Percentiles rank a stretch among this genome's conserved stretches.
These are phyloP conservation scores for Sylvia atricapilla DNA, from an alignment of 2,113 vertebrate genomes.

Conservation along the genomic window DNA sequence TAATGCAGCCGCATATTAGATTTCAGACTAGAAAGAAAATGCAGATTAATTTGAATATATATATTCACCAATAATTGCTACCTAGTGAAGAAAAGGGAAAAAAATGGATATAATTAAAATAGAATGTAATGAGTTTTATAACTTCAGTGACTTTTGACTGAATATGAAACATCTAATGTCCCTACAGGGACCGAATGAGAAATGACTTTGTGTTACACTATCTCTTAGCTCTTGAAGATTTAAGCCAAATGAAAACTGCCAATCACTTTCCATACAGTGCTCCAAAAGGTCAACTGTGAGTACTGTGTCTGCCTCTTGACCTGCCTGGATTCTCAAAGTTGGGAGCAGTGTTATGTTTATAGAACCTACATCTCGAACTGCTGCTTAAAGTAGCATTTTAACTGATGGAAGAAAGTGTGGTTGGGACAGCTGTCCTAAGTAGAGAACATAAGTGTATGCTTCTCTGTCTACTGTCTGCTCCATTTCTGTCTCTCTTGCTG, in stretches of 20 bases:
- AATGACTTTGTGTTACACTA: not conserved
- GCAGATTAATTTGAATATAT: constrained; percentile 38
- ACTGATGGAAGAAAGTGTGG: not conserved
- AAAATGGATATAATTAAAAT: constrained; percentile 38
- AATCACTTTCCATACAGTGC: not conserved
- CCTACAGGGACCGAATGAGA: constrained; percentile 6
- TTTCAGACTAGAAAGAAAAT: constrained; percentile 52
- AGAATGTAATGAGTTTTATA: constrained; percentile 47
- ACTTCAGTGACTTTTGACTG: constrained; percentile 50
- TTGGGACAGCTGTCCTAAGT: not conserved
- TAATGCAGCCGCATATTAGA: constrained; percentile 53
- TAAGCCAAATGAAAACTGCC: not conserved
- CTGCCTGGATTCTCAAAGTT: accelerated
- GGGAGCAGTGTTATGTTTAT: not conserved
- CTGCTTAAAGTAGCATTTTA: not conserved
- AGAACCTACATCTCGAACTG: not conserved
- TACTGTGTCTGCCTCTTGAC: not conserved
- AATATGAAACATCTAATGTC: constrained; percentile 31
- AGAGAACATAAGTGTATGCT: not conserved
- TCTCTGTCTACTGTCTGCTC: not conserved
- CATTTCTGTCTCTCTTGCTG: not conserved
- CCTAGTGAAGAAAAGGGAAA: not conserved
- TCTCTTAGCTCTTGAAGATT: not conserved
- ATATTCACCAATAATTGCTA: constrained; percentile 19
- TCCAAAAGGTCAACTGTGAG: not conserved